phyloP scores from a whole-genome alignment of 2,888 invertebrate genomes.

The Calameuta filiformis region DNA sequence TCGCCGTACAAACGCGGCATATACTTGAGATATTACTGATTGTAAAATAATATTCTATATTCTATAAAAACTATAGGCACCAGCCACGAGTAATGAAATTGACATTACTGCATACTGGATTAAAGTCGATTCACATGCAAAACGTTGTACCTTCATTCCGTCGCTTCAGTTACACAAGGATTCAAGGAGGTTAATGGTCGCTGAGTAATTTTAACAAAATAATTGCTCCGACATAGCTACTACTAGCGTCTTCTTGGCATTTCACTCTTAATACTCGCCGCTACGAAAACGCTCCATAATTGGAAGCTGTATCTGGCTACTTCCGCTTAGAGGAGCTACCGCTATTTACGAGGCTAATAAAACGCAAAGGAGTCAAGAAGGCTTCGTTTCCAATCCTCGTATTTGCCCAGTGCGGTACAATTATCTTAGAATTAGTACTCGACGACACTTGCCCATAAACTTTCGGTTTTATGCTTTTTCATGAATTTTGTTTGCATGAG shows the following conservation, averaged over 20 bases:
- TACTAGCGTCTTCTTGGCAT: conserved; percentile 28
- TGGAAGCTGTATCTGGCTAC: conserved; percentile 47
- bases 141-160: neutral
- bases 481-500: conserved; percentile 32
- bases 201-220: conserved; percentile 36
- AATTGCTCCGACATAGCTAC: conserved; percentile 32
- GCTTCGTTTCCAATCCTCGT: conserved; percentile 1
- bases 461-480: conserved; percentile 40
- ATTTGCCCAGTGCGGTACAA: conserved; percentile 20
- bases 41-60: neutral
- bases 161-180: neutral
- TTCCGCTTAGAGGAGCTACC: conserved; percentile 50
- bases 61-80: neutral
- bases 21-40: neutral
- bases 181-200: conserved; percentile 13
- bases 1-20: neutral
- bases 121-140: neutral
- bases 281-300: conserved; percentile 44
- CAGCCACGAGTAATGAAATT: neutral
- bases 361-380: conserved; percentile 39
- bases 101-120: neutral
- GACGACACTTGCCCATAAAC: conserved; percentile 42
- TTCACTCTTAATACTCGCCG: conserved; percentile 33
- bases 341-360: conserved; percentile 61
- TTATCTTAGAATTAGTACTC: conserved; percentile 39